These are phyloP conservation scores for Nomada flava DNA, from an alignment of 2,888 invertebrate genomes.

Conservation along the genomic window DNA sequence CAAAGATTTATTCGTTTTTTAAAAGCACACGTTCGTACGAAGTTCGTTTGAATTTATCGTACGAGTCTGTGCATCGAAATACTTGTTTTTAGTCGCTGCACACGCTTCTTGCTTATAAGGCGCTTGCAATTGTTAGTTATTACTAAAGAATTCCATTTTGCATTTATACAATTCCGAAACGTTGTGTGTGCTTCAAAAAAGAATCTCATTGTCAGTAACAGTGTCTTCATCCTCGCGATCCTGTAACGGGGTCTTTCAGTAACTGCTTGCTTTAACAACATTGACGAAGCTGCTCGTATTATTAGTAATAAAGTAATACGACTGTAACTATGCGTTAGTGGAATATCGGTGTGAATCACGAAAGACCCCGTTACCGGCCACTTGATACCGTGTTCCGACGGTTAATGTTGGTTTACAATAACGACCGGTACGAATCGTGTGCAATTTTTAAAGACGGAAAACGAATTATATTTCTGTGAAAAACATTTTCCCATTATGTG, in stretches of 20 bases:
- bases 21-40: conserved; percentile 5
- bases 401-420: background rate
- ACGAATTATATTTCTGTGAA: too few species aligned
- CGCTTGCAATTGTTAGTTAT: conserved; percentile 52
- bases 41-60: background rate
- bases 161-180: conserved; percentile 47
- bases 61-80: background rate
- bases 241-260: too few species aligned
- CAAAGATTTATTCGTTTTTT: conserved; percentile 32
- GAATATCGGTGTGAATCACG: too few species aligned
- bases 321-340: too few species aligned
- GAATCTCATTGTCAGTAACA: conserved; percentile 11
- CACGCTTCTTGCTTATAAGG: conserved; percentile 55
- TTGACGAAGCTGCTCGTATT: too few species aligned
- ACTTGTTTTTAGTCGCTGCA: conserved; percentile 25
- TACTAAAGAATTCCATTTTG: conserved; percentile 66
- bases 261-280: too few species aligned
- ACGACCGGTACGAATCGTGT: background rate
- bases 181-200: background rate
- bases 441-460: background rate
- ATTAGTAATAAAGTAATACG: too few species aligned
- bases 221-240: background rate
- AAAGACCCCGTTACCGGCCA: too few species aligned
- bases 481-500: too few species aligned
- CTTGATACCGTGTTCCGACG: too few species aligned